Base-by-base conservation (phyloP, 2,113 vertebrate genomes). In the Pygoscelis antarcticus region DNA sequence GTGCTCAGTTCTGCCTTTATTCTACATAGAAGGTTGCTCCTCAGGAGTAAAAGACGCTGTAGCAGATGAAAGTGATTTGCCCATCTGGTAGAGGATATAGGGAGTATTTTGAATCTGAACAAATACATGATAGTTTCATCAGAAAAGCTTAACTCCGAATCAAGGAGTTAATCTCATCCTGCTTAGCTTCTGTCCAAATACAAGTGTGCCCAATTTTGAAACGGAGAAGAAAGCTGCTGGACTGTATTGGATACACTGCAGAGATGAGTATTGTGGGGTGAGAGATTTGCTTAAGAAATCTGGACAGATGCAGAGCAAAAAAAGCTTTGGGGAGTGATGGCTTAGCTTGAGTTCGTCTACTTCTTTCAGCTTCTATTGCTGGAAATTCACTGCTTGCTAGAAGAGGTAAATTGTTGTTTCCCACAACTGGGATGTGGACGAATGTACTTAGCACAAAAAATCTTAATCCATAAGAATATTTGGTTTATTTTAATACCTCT, bases 361-460 rank as follows among this genome's bases (percentile, higher is more conserved):
- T 68, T 61, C 17, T 66, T 84, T 79, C 49, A 61, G 18, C 38
- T 86, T 61, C 11, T 47, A 0, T 44, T 70, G 22, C 71, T 97
- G 94, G 92, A 96, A 97, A 96, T 87, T 96, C 89, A 90, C 70
- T 71, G 55, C 76, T 85, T 47, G 21, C 52, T 70, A 69, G n/a
- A 87, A 72, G 86, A 93, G 91, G 88, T 52, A 95, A 89, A 42
- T 32, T 52, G 23, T 72, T 94, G 49, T 88, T 97, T 97, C 81
- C 90, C 68, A 83, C 81, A 70, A 47, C 65, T 72, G 83, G 78
- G 88, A 84, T 90, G 80, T 76, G 79, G 87, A 80, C 72, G 97
- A 97, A 84, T 12, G 34, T 58, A 83, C 44, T 91, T 3, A 13
- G 72, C 57, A 96, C 81, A 75, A 96, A 87, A 80, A 93, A 76